A percentile compares a stretch with the other conserved stretches of the same genome.
Conservation (phyloP, 2,797 vertebrate genomes). For the Antrozous pallidus region DNA sequence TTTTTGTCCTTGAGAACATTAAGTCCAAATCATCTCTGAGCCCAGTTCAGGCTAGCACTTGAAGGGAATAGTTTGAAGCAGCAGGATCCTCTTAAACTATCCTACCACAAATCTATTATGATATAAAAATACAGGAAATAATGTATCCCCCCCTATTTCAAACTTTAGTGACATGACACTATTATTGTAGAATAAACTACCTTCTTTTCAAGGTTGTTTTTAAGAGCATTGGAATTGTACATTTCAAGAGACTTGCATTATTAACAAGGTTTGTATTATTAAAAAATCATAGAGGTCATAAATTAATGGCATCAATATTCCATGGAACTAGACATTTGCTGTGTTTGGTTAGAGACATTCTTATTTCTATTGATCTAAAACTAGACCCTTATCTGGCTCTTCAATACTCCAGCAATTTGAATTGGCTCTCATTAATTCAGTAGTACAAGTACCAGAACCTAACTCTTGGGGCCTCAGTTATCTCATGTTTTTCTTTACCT, state of each 20-base stretch:
- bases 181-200: neutral
- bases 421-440: constrained; percentile 48
- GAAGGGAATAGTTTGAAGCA: constrained; percentile 54
- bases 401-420: constrained; percentile 54
- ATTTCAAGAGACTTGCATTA: constrained; percentile 62
- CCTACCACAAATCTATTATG: constrained; percentile 24
- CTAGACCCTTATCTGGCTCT: neutral
- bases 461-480: neutral
- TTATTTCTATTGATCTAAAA: constrained; percentile 41
- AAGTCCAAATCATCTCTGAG: constrained; percentile 61
- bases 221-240: constrained; percentile 50
- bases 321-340: constrained; percentile 53
- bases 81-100: constrained; percentile 32
- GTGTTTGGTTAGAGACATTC: neutral
- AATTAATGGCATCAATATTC: constrained; percentile 59
- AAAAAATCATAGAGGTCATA: constrained; percentile 15
- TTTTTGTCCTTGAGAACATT: constrained; percentile 67
- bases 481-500: neutral
- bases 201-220: constrained; percentile 58
- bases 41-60: constrained; percentile 53
- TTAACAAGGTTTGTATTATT: constrained; percentile 55
- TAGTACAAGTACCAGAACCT: constrained; percentile 37
- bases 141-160: neutral
- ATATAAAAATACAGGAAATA: constrained; percentile 54
- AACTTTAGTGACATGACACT: neutral